Conservation (phyloP, 2,797 vertebrate species). For the Acanthopagrus latus region DNA sequence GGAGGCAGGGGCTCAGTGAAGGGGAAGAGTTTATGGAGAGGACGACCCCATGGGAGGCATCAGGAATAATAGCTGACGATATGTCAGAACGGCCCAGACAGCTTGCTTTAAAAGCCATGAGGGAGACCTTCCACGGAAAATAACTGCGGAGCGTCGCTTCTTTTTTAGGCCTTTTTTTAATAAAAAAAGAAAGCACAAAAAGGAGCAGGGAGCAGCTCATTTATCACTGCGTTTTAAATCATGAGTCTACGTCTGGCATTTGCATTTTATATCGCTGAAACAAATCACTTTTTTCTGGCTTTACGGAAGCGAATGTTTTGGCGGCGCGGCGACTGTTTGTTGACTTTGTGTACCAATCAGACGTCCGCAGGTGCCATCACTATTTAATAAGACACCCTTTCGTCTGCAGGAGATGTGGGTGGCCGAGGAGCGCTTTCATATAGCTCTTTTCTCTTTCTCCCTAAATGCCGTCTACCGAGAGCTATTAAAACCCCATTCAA, state of each 20-base stretch:
- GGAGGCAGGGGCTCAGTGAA: conserved; percentile 66
- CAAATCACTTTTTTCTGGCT: neutral
- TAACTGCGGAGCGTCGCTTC: conserved; percentile 30
- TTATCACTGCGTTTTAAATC: conserved; percentile 41
- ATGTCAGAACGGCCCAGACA: conserved; percentile 67
- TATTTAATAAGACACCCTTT: conserved; percentile 19
- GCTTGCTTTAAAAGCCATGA: conserved; percentile 67
- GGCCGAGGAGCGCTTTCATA: conserved; percentile 3
- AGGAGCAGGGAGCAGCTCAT: conserved; percentile 26
- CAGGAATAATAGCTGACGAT: conserved; percentile 76
- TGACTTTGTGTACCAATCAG: conserved; percentile 19
- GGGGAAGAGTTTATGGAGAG: conserved; percentile 78
- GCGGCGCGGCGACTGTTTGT: conserved; percentile 10
- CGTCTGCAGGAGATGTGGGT: conserved; percentile 13
- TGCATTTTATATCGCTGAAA: conserved; percentile 12
- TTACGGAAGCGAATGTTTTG: neutral
- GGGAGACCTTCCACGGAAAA: conserved; percentile 50
- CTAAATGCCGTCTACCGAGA: conserved; percentile 58
- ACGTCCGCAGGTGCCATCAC: conserved; percentile 38
- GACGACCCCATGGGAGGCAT: conserved; percentile 74
- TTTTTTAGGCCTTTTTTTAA: conserved; percentile 29
- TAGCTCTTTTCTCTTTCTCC: conserved; percentile 33
- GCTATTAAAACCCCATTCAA: conserved; percentile 75
- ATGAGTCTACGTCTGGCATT: neutral
- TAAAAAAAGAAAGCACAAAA: conserved; percentile 14